phyloP scores from a whole-genome alignment of 2,888 invertebrate species.

The Ectemnius continuus region DNA sequence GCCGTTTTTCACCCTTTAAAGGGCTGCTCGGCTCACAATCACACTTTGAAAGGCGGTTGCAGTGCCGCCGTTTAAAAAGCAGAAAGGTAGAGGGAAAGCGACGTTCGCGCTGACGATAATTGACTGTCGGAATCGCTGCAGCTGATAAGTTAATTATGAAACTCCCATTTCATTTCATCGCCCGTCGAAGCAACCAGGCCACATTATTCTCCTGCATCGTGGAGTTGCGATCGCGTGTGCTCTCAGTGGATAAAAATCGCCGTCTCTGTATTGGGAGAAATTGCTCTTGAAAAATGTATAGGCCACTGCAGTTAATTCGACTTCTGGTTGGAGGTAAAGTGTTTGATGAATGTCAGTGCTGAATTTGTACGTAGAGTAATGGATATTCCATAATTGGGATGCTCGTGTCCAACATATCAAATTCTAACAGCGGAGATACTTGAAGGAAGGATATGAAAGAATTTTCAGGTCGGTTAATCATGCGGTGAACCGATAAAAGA shows the following conservation, averaged over 20 bases:
- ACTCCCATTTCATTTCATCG: conserved; percentile 54
- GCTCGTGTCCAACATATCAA: too few species aligned
- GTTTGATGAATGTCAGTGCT: too few species aligned
- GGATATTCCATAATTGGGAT: too few species aligned
- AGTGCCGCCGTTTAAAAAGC: conserved; percentile 47
- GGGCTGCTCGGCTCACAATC: conserved; percentile 33
- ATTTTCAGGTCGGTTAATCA: conserved; percentile 17
- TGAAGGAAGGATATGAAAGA: neutral
- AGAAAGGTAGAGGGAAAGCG: conserved; percentile 37
- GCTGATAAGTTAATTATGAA: conserved; percentile 66
- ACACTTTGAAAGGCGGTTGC: conserved; percentile 40
- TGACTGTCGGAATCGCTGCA: conserved; percentile 60
- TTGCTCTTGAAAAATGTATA: neutral
- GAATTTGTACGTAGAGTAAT: too few species aligned
- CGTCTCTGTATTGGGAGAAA: neutral
- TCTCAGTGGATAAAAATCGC: neutral
- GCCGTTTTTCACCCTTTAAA: conserved; percentile 11
- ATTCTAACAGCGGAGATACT: neutral
- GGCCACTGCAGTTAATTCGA: neutral
- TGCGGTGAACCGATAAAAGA: conserved; percentile 18
- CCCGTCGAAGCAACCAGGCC: conserved; percentile 30
- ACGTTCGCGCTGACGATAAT: conserved; percentile 57
- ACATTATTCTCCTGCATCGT: neutral
- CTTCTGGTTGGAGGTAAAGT: neutral
- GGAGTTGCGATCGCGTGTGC: neutral